Evolutionary conservation across 2,888 invertebrate genomes (phyloP), one percentile per base, ranked within the genome.

Genomic region (Ectobius pallidus): DNA sequence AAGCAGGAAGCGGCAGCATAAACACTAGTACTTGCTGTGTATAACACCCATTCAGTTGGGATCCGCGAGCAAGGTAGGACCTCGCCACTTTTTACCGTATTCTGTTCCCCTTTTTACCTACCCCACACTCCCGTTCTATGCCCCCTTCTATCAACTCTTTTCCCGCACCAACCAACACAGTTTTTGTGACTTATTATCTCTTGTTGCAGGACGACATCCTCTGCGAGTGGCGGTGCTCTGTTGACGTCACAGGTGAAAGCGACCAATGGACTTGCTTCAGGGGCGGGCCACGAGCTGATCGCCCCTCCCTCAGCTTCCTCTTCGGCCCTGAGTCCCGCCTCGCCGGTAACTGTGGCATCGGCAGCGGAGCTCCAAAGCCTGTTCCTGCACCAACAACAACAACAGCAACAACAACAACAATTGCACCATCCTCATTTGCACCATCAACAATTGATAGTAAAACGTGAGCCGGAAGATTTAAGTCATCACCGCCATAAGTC

Each of bases 381-480:
- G 80, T 86, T 86, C 81, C 83, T 86, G 79, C 78, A 77, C 67
- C 70, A 70, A 67, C 69, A 72, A 20, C 70, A 63, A 42, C 46
- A 52, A 32, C 58, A 39, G 77, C 73, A 78, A 77, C 61, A 77
- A 55, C 65, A 63, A 7, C 76, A 74, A 71, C 73, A 44, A 73
- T 74, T 67, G 75, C 74, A 69, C 55, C 75, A 77, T 71, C 77
- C 75, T 18, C 73, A 72, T 44, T 69, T 65, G 75, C 74, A 69
- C 65, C 75, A 76, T 63, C 76, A 75, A 20, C 77, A 77, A 71
- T 75, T 88, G 81, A 88, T 89, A 82, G 91, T 92, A 83, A 92
- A 92, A 85, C 88, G 92, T 82, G 93, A 92, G 84, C 92, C 92
- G 80, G 92, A 92, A 86, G 93, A 93, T 83, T 87, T 92, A 78